Evolutionary conservation across 1,140 invertebrate genomes (phyloP), one percentile per base, ranked within the genome.

Genomic region (Liolophura sinensis): DNA sequence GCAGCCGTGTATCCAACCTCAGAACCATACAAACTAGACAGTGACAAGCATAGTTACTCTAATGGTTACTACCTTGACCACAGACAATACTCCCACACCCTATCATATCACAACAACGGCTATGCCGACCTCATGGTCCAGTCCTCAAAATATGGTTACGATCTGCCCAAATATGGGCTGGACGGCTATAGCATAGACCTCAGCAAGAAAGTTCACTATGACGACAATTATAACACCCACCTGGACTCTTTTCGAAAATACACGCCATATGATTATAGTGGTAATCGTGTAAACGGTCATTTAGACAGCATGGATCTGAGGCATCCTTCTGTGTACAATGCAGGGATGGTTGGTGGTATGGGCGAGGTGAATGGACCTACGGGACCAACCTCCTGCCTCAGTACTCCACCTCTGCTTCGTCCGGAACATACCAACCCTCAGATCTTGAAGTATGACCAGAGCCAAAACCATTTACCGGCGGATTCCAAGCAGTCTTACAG

Each of bases 151-250:
- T 83, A 82, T 73, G 73, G 77, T 25, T 79, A 79, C 51, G 78
- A 80, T 60, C 62, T 80, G 49, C 56, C 76, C 24, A 80, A 79
- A 60, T 80, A 79, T 68, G 77, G 78, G 40, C 73, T 77, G 60
- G 78, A 81, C 60, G 65, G 74, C n/a, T 83, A 83, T 67, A 75
- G 79, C 56, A 65, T 82, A 18, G 81, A 82, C 67, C 69, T 82
- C 56, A 74, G 73, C 52, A 82, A 81, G 69, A 78, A 79, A 60
- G 76, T 77, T 15, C 78, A 79, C 48, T 78, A 76, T 57, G 72
- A 71, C 58, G 78, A 81, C 46, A 78, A 78, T 31, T 64, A 73
- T 9, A 40, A 40, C 46, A 60, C 73, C 16, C 70, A 72, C 31
- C 60, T 68, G 52, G 20, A 40, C 57, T n/a, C n/a, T 9, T 31